phyloP scores from a whole-genome alignment of 1,140 invertebrate genomes.

The Ylistrum balloti region DNA sequence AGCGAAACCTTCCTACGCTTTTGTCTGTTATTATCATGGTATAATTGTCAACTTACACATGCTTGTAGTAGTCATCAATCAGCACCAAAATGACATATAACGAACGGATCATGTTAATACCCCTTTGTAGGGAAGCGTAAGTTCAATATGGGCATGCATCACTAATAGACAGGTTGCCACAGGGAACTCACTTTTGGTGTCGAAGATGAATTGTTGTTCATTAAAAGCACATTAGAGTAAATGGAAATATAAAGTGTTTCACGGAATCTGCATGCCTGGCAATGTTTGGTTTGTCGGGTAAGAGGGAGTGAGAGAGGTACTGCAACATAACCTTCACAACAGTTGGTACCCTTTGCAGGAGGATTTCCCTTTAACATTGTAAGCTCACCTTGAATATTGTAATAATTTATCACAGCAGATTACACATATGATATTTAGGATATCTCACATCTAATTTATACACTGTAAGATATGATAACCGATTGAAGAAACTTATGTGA shows the following conservation, averaged over 20 bases:
- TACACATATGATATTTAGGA: too few relatives aligned
- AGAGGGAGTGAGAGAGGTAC: neutral
- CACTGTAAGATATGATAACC: too few relatives aligned
- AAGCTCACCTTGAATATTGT: too few relatives aligned
- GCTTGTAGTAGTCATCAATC: neutral
- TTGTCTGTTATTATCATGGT: neutral
- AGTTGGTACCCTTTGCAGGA: neutral
- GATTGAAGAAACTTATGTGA: too few relatives aligned
- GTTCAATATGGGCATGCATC: neutral
- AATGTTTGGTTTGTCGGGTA: neutral
- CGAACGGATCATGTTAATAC: neutral
- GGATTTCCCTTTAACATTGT: neutral
- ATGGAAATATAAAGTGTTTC: conserved; percentile 35
- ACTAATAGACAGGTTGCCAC: neutral
- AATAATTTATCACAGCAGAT: too few relatives aligned
- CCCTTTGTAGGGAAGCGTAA: neutral
- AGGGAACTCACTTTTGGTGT: conserved; percentile 16
- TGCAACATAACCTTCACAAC: neutral
- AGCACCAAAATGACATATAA: neutral
- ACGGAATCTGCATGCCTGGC: conserved; percentile 25
- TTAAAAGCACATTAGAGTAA: conserved; percentile 39
- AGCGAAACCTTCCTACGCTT: neutral
- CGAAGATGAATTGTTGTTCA: conserved; percentile 34
- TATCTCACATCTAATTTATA: too few relatives aligned
- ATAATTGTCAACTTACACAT: conserved; percentile 17